Evolutionary conservation across 2,797 vertebrate genomes (phyloP).

Genomic region (Anniella stebbinsi): DNA sequence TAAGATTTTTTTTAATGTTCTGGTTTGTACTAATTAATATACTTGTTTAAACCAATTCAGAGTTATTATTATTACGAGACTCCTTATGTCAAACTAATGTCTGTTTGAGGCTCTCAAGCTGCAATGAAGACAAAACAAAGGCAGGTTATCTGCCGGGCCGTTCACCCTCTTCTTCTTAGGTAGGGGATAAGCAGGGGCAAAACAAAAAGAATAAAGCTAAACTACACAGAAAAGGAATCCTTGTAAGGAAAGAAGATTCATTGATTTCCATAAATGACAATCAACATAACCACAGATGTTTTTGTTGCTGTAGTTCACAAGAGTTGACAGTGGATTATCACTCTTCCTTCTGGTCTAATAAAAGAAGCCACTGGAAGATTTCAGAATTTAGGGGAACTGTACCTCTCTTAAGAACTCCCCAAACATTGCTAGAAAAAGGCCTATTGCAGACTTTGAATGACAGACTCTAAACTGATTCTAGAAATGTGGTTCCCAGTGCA

Average conservation of each 20-base stretch:
- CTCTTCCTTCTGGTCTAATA: not conserved
- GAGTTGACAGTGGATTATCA: not conserved
- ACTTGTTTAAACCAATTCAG: not conserved
- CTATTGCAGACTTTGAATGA: not conserved
- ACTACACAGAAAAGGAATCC: not conserved
- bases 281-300: not conserved
- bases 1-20: not conserved
- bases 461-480: conserved; percentile 4
- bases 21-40: not conserved
- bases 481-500: not conserved
- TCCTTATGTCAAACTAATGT: conserved; percentile 12
- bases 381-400: not conserved
- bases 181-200: not conserved
- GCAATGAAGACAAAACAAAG: conserved; percentile 12
- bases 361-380: not conserved
- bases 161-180: not conserved
- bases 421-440: not conserved
- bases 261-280: not conserved
- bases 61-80: not conserved
- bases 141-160: conserved; percentile 1
- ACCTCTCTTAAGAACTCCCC: not conserved
- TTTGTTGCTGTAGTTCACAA: not conserved
- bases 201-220: conserved; percentile 7
- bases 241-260: not conserved
- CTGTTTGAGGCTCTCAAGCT: not conserved